These are phyloP conservation scores for Erythrocercus mccallii DNA, from an alignment of 2,113 vertebrate genomes.

Conservation along the genomic window DNA sequence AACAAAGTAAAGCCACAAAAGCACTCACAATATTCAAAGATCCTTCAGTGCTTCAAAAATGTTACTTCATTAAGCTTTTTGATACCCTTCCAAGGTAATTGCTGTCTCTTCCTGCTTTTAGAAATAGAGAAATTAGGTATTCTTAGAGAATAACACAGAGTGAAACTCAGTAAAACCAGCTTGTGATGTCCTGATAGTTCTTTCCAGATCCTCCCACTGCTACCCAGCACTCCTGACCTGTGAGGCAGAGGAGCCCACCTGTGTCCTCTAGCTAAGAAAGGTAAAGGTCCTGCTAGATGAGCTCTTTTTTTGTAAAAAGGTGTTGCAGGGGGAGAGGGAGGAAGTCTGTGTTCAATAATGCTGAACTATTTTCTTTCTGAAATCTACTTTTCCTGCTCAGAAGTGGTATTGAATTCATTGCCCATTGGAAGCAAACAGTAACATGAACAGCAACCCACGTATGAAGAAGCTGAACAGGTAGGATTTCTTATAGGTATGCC, in stretches of 20 bases:
- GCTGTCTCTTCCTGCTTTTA: neutral
- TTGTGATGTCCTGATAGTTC: neutral
- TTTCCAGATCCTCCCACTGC: neutral
- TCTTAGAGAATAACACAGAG: neutral
- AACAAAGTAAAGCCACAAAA: neutral
- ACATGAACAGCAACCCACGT: fast-evolving
- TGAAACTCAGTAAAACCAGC: neutral
- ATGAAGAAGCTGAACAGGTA: neutral
- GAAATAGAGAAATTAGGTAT: neutral
- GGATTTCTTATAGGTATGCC: neutral
- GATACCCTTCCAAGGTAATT: neutral
- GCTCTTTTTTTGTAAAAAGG: neutral
- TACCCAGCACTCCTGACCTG: neutral
- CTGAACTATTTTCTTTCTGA: neutral
- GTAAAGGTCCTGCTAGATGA: neutral
- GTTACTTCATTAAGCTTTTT: neutral
- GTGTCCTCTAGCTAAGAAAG: neutral
- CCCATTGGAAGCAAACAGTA: neutral
- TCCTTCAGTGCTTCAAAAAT: neutral
- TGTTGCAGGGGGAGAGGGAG: fast-evolving
- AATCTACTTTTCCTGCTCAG: neutral
- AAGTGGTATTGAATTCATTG: neutral
- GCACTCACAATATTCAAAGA: neutral
- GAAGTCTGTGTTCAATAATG: neutral
- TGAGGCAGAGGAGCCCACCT: neutral